These are phyloP conservation scores for Clavelina lepadiformis DNA, from an alignment of 23 tunicate genomes.

Conservation along the genomic window DNA sequence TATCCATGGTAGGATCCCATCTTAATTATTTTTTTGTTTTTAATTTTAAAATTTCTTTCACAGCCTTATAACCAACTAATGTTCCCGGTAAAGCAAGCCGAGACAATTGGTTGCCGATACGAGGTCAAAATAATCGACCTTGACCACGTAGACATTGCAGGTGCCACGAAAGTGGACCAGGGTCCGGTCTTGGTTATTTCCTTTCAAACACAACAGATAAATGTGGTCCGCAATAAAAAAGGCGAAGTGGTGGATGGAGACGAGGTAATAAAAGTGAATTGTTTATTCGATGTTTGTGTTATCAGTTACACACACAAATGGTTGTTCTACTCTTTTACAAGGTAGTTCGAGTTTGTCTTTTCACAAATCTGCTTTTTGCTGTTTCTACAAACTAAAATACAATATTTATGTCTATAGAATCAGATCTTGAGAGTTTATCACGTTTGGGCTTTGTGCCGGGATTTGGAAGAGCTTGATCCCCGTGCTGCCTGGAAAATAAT, in stretches of 20 bases:
- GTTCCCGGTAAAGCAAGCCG: constrained; percentile 65
- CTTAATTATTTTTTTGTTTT: background rate
- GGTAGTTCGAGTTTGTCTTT: too few species aligned
- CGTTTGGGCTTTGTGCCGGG: constrained; percentile 95
- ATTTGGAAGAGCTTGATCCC: constrained; percentile 71
- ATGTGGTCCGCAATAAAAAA: constrained; percentile 57
- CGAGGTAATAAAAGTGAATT: too few species aligned
- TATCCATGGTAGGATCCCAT: background rate
- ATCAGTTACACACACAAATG: too few species aligned
- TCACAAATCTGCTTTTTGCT: too few species aligned
- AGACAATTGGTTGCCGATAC: constrained; percentile 42
- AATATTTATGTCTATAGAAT: constrained; percentile 17
- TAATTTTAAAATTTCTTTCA: background rate
- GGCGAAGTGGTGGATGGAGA: constrained; percentile 82
- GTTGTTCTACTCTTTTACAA: too few species aligned
- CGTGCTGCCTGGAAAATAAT: constrained; percentile 85
- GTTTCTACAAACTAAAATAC: too few species aligned
- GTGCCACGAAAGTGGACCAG: constrained; percentile 81
- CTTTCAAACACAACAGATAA: constrained; percentile 89
- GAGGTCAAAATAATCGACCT: constrained; percentile 57
- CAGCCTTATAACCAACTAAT: constrained; percentile 87
- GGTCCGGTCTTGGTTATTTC: constrained; percentile 81
- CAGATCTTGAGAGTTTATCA: constrained; percentile 79
- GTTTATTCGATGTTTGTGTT: too few species aligned
- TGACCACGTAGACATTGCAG: constrained; percentile 82